Evolutionary conservation across 2,888 invertebrate genomes (phyloP).

Genomic region (Phorcus lineatus): DNA sequence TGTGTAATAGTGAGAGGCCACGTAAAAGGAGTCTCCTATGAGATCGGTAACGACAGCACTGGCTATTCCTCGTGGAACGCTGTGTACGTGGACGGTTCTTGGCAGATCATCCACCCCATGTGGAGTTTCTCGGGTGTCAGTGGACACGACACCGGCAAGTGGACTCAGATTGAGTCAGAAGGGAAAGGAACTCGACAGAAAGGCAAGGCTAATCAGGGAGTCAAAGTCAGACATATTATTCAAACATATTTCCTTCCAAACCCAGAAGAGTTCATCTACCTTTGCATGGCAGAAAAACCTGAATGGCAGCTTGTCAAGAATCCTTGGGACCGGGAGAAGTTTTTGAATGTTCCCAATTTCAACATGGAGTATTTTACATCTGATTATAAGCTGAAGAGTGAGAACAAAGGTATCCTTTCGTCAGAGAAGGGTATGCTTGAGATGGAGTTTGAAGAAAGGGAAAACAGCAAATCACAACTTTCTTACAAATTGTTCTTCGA

Average conservation of each 20-base stretch:
- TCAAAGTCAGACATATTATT: conserved; percentile 30
- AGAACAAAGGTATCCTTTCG: conserved; percentile 34
- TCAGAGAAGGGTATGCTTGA: conserved; percentile 38
- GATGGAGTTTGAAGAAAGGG: conserved; percentile 30
- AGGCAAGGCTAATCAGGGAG: conserved; percentile 16
- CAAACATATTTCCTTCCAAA: conserved; percentile 44
- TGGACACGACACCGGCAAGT: conserved; percentile 34
- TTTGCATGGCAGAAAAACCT: conserved; percentile 43
- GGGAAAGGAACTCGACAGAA: neutral
- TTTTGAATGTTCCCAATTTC: conserved; percentile 34
- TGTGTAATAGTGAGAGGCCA: conserved; percentile 62
- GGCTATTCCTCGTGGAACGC: conserved; percentile 53
- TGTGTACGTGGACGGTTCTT: conserved; percentile 58
- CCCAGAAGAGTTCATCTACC: conserved; percentile 42
- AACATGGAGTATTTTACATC: conserved; percentile 36
- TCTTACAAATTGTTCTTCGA: conserved; percentile 38
- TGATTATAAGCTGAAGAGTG: conserved; percentile 34
- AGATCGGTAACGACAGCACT: conserved; percentile 55
- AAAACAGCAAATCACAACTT: conserved; percentile 31
- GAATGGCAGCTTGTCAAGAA: conserved; percentile 45
- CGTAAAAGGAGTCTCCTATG: conserved; percentile 60
- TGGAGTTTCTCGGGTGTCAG: conserved; percentile 53
- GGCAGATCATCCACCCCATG: conserved; percentile 65
- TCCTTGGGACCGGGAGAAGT: conserved; percentile 36
- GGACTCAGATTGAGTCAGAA: conserved; percentile 39